phyloP scores from a whole-genome alignment of 2,797 vertebrate genomes.

The Percopsis omiscomaycus region DNA sequence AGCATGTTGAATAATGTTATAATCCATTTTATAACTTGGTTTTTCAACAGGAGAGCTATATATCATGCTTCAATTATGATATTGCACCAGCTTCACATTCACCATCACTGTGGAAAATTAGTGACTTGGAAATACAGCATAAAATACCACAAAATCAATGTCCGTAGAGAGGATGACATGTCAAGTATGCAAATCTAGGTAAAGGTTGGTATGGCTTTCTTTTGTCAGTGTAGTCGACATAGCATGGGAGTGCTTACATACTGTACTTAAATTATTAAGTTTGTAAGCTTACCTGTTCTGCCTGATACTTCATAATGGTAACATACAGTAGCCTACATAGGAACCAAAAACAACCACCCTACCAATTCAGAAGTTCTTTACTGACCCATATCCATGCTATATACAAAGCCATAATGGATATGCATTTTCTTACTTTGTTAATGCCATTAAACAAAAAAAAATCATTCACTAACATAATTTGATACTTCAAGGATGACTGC shows the following conservation, averaged over 20 bases:
- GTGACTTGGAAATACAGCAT: conserved; percentile 32
- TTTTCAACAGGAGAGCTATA: conserved; percentile 55
- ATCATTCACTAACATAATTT: conserved; percentile 46
- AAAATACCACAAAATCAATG: conserved; percentile 42
- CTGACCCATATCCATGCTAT: conserved; percentile 69
- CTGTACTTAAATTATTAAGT: conserved; percentile 47
- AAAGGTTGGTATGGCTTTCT: conserved; percentile 41
- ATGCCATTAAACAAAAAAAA: conserved; percentile 48
- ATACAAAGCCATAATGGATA: conserved; percentile 71
- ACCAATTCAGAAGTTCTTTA: conserved; percentile 29
- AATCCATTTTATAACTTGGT: conserved; percentile 42
- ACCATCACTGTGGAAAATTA: conserved; percentile 61
- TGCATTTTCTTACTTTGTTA: conserved; percentile 49
- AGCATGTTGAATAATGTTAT: conserved; percentile 36
- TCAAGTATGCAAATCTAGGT: conserved; percentile 40
- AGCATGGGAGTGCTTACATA: conserved; percentile 46
- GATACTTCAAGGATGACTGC: conserved; percentile 54
- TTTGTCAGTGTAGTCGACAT: conserved; percentile 45
- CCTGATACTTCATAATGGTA: conserved; percentile 57
- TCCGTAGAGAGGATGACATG: conserved; percentile 18
- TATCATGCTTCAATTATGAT: conserved; percentile 73
- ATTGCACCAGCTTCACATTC: conserved; percentile 61
- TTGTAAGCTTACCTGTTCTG: conserved; percentile 49
- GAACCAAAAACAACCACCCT: too few species aligned
- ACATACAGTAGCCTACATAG: conserved; percentile 26